Base-by-base conservation (phyloP, 2,113 vertebrate species). In the Okapia johnstoni region DNA sequence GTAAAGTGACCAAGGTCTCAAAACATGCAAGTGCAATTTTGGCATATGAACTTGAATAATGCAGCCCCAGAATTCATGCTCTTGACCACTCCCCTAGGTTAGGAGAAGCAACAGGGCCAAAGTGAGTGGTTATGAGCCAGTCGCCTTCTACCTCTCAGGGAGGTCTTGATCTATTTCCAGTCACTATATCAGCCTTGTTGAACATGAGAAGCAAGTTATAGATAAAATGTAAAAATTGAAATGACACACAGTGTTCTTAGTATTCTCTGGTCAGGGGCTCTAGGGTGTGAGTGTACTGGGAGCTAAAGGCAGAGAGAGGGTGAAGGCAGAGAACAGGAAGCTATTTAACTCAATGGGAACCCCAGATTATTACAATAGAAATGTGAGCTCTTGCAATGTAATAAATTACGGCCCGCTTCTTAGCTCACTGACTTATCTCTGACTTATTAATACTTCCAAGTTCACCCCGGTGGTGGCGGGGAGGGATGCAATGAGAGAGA, bases 131-230 rank as follows among this genome's bases (percentile, higher is more conserved):
- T 46, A 16, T 48, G 52, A 28, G 50, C 14, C 1, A 46, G 36
- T 19, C 60, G 1, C 46, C 36, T 80, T 80, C 36, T 36, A 61
- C 16, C 2, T 7, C 19, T 88, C 7, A 1, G 23, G 40, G 40
- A 40, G 40, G 25, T n/a, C 61, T 85, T 54, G 6, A 23, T 81
- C 85, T 85, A 58, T 85, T 60, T 66, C 7, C 2, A 81, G 60
- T 36, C 26, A 43, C 26, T 54, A 3, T 48, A 4, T 76, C 48
- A 79, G 28, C 30, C 86, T 40, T 63, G 9, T 58, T 83, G 93
- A 52, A 52, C 66, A 70, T 19, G 85, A 66, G 50, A 93, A 91
- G 58, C 5, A 46, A 94, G 43, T 54, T 55, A 61, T 30, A 79
- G 46, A 33, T 54, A 85, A 77, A 90, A 85, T 48, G 17, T 5